phyloP scores from a whole-genome alignment of 1,140 invertebrate species.

The Drosophila tropicalis region DNA sequence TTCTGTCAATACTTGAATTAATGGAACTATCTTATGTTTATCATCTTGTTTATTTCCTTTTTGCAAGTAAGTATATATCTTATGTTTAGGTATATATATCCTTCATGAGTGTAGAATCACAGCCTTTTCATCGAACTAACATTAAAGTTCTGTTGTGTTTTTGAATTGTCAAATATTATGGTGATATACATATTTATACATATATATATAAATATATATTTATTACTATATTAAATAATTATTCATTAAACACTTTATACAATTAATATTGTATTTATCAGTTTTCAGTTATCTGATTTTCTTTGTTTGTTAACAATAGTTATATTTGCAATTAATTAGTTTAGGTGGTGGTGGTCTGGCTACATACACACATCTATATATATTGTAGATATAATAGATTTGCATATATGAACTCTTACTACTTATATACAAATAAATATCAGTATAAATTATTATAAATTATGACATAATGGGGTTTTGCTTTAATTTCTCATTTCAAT shows the following conservation, averaged over 20 bases:
- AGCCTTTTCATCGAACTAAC: constrained; percentile 74
- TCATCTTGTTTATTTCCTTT: constrained; percentile 16
- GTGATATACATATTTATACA: constrained; percentile 59
- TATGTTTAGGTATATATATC: constrained; percentile 38
- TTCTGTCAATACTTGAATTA: constrained; percentile 60
- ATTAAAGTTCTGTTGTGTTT: constrained; percentile 61
- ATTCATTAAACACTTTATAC: constrained; percentile 25
- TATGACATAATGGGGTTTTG: not conserved
- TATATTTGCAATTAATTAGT: constrained; percentile 42
- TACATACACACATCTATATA: constrained; percentile 22
- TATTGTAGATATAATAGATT: constrained; percentile 6
- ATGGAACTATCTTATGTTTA: constrained; percentile 35
- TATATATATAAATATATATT: constrained; percentile 18
- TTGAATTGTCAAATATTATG: constrained; percentile 74
- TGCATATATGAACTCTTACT: constrained; percentile 23
- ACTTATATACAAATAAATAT: constrained; percentile 75
- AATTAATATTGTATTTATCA: constrained; percentile 27
- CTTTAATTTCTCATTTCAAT: constrained; percentile 34
- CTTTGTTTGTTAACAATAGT: constrained; percentile 36
- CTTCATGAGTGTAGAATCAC: constrained; percentile 82
- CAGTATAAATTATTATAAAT: constrained; percentile 41
- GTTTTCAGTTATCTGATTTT: constrained; percentile 52
- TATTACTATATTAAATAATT: constrained; percentile 49
- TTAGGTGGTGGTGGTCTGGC: constrained; percentile 49
- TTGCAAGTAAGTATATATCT: constrained; percentile 31